Conservation (phyloP, 2,888 invertebrate species). For the Coecobrya sp. region DNA sequence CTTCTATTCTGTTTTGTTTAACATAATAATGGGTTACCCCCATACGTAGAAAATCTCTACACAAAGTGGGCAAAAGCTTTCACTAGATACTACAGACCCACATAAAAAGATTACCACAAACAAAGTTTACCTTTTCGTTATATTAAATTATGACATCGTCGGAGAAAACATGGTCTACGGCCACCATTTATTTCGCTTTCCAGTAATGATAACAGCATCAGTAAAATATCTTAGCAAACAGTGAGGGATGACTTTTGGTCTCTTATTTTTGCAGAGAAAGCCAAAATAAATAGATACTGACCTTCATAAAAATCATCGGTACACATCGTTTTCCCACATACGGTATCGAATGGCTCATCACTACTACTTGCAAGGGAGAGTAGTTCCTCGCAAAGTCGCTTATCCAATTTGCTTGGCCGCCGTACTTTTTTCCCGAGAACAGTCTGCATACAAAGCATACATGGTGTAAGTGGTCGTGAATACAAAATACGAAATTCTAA, state of each 20-base stretch:
- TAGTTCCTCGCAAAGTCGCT: slow-evolving; percentile 93
- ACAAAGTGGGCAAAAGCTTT: no score
- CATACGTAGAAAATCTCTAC: no score
- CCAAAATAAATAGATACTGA: slow-evolving; percentile 87
- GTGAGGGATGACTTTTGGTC: not conserved
- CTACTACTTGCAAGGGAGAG: slow-evolving; percentile 91
- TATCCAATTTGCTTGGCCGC: slow-evolving; percentile 95
- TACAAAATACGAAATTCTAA: slow-evolving; percentile 11
- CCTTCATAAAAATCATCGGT: slow-evolving; percentile 99
- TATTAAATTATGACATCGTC: no score
- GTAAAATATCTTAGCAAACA: no score
- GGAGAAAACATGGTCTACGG: no score
- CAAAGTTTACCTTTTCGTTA: no score
- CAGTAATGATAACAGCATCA: no score
- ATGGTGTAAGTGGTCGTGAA: not conserved
- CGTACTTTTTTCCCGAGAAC: slow-evolving; percentile 94
- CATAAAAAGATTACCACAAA: no score
- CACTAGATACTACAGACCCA: no score
- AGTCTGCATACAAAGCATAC: slow-evolving; percentile 89
- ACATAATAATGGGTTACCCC: no score
- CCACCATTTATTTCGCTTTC: no score
- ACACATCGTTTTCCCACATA: slow-evolving; percentile 97
- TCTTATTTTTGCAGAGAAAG: not conserved
- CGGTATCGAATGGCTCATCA: slow-evolving; percentile 95
- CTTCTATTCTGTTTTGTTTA: no score